Evolutionary conservation across 2,888 invertebrate genomes (phyloP).

Genomic region (Ornithoptera priamus): DNA sequence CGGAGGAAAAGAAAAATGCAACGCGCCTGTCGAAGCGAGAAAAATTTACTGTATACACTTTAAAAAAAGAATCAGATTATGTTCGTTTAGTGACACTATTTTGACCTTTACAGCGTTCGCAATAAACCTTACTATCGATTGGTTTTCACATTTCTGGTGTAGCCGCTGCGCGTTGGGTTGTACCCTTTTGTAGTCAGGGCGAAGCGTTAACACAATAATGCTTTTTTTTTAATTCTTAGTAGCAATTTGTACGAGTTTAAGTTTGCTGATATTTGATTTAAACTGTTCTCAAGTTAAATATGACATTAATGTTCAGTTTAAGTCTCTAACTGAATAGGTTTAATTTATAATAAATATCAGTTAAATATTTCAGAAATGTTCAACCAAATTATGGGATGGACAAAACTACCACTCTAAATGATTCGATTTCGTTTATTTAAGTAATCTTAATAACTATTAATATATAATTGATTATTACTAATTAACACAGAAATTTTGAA

Average conservation of each 20-base stretch:
- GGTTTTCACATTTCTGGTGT: constrained; percentile 13
- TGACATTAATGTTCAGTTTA: no score
- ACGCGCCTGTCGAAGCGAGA: constrained; percentile 48
- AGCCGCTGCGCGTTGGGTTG: not conserved
- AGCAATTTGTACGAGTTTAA: constrained; percentile 60
- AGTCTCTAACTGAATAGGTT: no score
- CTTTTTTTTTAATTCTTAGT: constrained; percentile 49
- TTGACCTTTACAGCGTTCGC: not conserved
- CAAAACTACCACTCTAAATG: no score
- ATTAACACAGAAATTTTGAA: no score
- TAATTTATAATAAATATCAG: no score
- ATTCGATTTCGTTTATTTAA: no score
- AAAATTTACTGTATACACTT: constrained; percentile 48
- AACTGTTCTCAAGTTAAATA: constrained; percentile 13
- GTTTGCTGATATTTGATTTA: constrained; percentile 32
- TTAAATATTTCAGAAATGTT: no score
- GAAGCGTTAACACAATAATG: constrained; percentile 60
- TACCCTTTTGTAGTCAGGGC: constrained; percentile 39
- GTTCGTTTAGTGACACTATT: not conserved
- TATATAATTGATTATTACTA: no score
- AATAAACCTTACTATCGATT: constrained; percentile 7
- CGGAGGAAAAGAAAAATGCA: constrained; percentile 52
- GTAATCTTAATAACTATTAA: no score
- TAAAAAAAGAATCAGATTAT: not conserved
- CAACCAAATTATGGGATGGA: no score